Conservation (phyloP, 2,888 invertebrate species). For the Barypeithes pellucidus region DNA sequence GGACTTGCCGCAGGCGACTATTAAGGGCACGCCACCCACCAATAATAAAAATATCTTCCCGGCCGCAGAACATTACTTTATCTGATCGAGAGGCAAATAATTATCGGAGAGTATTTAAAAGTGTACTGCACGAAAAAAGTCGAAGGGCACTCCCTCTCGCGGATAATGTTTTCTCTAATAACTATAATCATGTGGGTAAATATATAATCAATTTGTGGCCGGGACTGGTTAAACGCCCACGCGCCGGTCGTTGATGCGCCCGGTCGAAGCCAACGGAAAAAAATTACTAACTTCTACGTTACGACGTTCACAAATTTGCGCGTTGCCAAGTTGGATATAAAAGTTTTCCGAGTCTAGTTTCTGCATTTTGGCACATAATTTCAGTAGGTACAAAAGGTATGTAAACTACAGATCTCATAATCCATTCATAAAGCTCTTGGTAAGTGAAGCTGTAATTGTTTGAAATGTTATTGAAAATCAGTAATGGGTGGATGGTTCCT, state of each 20-base stretch:
- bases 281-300: not conserved
- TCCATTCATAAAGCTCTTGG: too few relatives aligned
- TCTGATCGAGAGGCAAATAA: conserved; percentile 61
- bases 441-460: too few relatives aligned
- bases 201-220: conserved; percentile 72
- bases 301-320: too few relatives aligned
- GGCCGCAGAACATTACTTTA: conserved; percentile 47
- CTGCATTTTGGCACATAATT: too few relatives aligned
- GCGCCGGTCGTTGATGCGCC: conserved; percentile 32
- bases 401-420: too few relatives aligned
- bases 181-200: conserved; percentile 72
- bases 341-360: too few relatives aligned
- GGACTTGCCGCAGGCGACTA: conserved; percentile 3
- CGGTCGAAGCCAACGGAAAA: conserved; percentile 20
- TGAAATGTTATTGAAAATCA: too few relatives aligned
- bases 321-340: too few relatives aligned
- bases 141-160: conserved; percentile 68
- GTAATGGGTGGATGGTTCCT: too few relatives aligned
- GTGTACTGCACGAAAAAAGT: conserved; percentile 66
- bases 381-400: too few relatives aligned
- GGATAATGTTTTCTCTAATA: conserved; percentile 72
- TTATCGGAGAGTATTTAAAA: conserved; percentile 63
- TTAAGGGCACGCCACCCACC: conserved; percentile 47
- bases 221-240: conserved; percentile 69
- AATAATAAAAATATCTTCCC: conserved; percentile 41